Percentiles rank a stretch among this genome's conserved stretches.
phyloP scores from a whole-genome alignment of 2,113 vertebrate species.

The Protobothrops mucrosquamatus region DNA sequence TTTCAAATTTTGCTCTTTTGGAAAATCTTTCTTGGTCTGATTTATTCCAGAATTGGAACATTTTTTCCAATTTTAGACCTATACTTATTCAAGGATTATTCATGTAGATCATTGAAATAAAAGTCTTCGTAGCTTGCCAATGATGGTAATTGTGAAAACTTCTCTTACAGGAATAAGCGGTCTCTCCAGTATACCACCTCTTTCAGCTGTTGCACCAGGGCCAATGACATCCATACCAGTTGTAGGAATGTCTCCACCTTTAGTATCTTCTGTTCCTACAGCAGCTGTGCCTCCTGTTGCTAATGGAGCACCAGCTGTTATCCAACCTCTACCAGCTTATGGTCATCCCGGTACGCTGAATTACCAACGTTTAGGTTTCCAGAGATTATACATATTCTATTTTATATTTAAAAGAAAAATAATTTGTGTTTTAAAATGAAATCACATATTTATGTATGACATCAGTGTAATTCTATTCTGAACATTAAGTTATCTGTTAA shows the following conservation, averaged over 20 bases:
- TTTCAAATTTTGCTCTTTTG: neutral
- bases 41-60: neutral
- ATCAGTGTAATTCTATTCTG: neutral
- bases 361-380: neutral
- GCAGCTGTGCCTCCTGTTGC: conserved; percentile 84
- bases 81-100: neutral
- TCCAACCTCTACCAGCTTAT: conserved; percentile 89
- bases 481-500: neutral
- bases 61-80: neutral
- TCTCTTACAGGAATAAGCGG: conserved; percentile 79
- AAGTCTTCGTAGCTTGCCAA: neutral
- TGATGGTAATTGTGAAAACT: conserved; percentile 1
- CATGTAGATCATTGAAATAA: neutral
- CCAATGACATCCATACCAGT: conserved; percentile 88
- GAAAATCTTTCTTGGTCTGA: neutral
- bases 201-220: conserved; percentile 83
- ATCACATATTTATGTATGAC: neutral
- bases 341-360: conserved; percentile 82
- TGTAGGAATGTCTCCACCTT: conserved; percentile 90
- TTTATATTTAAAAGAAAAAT: conserved; percentile 5
- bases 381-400: neutral
- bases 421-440: neutral
- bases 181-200: conserved; percentile 77
- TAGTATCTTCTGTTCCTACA: conserved; percentile 84
- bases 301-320: conserved; percentile 89